These are phyloP conservation scores for Philaethria dido DNA, from an alignment of 2,888 invertebrate genomes.

Conservation along the genomic window DNA sequence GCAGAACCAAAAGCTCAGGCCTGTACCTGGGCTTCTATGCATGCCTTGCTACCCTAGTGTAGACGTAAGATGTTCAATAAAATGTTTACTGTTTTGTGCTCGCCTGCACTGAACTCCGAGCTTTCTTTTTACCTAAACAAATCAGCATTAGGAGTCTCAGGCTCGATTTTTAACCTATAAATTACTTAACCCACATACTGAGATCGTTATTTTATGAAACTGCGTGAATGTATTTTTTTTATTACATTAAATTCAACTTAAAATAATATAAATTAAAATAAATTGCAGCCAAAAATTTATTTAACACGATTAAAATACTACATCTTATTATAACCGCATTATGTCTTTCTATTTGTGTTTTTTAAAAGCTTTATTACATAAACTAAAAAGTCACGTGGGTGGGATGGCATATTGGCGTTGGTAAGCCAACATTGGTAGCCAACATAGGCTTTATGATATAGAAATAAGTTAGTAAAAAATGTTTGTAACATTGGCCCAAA, in stretches of 20 bases:
- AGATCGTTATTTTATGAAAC: background rate
- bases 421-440: background rate
- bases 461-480: background rate
- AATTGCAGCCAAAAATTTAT: conserved; percentile 4
- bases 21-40: too few relatives aligned
- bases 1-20: too few relatives aligned
- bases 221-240: too few relatives aligned
- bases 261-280: background rate
- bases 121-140: too few relatives aligned
- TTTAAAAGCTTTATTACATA: conserved; percentile 36
- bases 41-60: too few relatives aligned
- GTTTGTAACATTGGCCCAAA: background rate
- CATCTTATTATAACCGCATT: conserved; percentile 14
- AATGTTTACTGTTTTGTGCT: too few relatives aligned
- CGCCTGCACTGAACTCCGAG: too few relatives aligned
- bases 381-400: conserved; percentile 35
- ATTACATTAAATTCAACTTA: background rate
- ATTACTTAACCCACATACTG: background rate
- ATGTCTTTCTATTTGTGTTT: conserved; percentile 28
- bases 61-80: too few relatives aligned
- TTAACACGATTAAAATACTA: conserved; percentile 30
- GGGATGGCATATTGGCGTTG: conserved; percentile 12
- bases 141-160: too few relatives aligned
- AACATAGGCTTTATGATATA: background rate
- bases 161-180: background rate